Conservation (phyloP, 2,888 invertebrate species). For the Eretmocerus hayati region DNA sequence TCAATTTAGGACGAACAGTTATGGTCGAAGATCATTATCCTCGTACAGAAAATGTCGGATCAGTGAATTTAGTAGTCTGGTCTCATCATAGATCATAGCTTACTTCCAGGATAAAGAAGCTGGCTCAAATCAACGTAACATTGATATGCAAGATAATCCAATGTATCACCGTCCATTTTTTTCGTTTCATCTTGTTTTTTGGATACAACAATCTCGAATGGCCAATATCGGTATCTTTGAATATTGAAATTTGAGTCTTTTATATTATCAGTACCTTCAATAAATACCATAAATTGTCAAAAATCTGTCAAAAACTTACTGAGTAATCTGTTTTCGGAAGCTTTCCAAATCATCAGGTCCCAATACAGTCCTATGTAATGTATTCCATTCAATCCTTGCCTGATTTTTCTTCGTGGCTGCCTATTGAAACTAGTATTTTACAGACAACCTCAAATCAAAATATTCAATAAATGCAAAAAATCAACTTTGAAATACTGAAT, state of each 20-base stretch:
- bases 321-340: conserved; percentile 24
- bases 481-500: too few species aligned
- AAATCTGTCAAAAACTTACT: conserved; percentile 20
- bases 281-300: neutral
- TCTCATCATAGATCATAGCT: neutral
- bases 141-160: conserved; percentile 18
- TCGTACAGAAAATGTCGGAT: too few species aligned
- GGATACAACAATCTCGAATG: conserved; percentile 30
- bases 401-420: conserved; percentile 18
- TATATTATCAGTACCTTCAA: neutral
- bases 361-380: conserved; percentile 25
- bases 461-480: neutral
- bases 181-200: neutral
- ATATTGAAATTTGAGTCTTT: neutral
- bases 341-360: conserved; percentile 10
- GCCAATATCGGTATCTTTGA: conserved; percentile 33
- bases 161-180: neutral
- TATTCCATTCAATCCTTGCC: conserved; percentile 35
- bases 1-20: too few species aligned
- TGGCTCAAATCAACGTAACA: conserved; percentile 33
- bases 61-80: too few species aligned
- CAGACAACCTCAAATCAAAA: neutral
- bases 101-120: conserved; percentile 38
- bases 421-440: conserved; percentile 17
- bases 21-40: too few species aligned